Base-by-base conservation (phyloP, 1,140 invertebrate species). In the Sitodiplosis mosellana region DNA sequence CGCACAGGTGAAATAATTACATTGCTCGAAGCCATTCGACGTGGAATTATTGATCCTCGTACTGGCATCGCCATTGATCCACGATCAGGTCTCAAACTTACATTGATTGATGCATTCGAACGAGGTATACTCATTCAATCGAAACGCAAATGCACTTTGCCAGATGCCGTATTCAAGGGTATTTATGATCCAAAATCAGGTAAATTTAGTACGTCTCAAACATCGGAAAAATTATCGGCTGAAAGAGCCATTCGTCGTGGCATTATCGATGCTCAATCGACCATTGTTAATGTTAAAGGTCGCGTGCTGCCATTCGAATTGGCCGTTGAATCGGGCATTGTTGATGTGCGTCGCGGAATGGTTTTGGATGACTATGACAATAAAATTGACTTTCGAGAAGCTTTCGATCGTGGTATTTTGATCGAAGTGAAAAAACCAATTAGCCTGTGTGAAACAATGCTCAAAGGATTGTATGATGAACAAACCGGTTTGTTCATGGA, bases 81-180 rank as follows among this genome's bases (percentile, higher is more conserved):
- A 0, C 65, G 75, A 11, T 79, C 77, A 20, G 81, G 80, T 33
- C 73, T 72, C 43, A 77, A 82, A 60, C 69, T 87, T 37, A 80
- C 81, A 37, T 66, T 92, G 14, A 77, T 74, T 15, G 83, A 88
- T 56, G 87, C 87, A 10, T 70, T 86, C 5, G 80, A 87, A 53
- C 71, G 78, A 47, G 86, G 87, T 34, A 59, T 90, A n/a, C 74
- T 90, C 48, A 69, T 89, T 7, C 80, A 82, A 5, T 78, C 81
- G 34, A 85, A 87, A 64, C 75, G 77, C 22, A 83, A 82, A 61
- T 77, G 87, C 53, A 86, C 84, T 36, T 67, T 93, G 14, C 80
- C 84, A 1, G 86, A 91, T 63, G 85, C 85, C 1, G 76, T 92
- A 8, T 83, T 82, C 55, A 83, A 85, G 67, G 86, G 87, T 15